phyloP scores from a whole-genome alignment of 2,888 invertebrate genomes.

The Thymelicus sylvestris region DNA sequence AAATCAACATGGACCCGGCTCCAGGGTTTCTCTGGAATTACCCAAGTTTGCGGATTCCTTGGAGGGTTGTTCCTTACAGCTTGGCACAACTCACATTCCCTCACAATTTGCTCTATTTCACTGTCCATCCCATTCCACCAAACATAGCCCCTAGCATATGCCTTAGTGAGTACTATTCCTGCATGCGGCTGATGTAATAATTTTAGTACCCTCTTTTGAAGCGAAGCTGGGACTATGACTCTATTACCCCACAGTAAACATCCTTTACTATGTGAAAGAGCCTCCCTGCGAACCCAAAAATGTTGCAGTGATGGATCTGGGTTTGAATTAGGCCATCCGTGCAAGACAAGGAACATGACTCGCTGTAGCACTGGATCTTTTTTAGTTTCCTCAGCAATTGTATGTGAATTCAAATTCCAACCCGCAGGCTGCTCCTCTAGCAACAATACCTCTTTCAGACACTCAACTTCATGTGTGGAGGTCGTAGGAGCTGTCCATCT shows the following conservation, averaged over 20 bases:
- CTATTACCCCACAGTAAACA: constrained; percentile 9
- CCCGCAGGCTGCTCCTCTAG: constrained; percentile 4
- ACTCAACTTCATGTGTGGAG: background rate
- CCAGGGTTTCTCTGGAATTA: too few species aligned
- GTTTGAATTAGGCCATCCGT: background rate
- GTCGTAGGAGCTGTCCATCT: constrained; percentile 9
- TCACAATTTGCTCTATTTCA: too few species aligned
- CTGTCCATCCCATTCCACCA: too few species aligned
- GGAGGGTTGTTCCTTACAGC: too few species aligned
- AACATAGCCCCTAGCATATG: too few species aligned
- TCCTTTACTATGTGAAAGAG: background rate
- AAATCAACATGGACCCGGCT: too few species aligned
- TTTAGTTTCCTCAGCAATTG: background rate
- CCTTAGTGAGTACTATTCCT: too few species aligned
- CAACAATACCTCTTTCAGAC: too few species aligned
- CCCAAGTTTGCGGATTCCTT: too few species aligned
- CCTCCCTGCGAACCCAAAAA: background rate
- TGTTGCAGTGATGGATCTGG: background rate
- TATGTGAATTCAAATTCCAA: background rate
- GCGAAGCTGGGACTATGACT: background rate
- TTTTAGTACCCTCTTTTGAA: constrained; percentile 5
- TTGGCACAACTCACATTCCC: too few species aligned
- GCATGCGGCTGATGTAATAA: too few species aligned
- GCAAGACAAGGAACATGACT: background rate
- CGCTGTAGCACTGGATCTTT: background rate